These are phyloP conservation scores for Gobius niger DNA, from an alignment of 2,113 vertebrate species.

Conservation along the genomic window DNA sequence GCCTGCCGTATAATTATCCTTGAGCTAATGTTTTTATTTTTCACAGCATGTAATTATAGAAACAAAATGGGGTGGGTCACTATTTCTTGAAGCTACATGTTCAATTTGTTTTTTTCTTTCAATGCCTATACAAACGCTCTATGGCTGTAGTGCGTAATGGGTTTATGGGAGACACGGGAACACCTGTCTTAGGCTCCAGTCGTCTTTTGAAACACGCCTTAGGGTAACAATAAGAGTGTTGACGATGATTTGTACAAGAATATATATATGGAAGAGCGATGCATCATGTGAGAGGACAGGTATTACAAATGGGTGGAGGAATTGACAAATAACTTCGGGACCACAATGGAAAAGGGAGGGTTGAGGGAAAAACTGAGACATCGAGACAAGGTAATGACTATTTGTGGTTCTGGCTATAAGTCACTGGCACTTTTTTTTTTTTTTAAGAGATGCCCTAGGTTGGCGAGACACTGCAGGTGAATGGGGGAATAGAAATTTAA, in stretches of 20 bases:
- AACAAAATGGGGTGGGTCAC: slow-evolving; percentile 6
- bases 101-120: not conserved
- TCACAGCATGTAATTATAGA: slow-evolving; percentile 4
- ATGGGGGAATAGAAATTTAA: too few species aligned
- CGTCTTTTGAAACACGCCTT: not conserved
- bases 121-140: not conserved
- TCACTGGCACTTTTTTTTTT: too few species aligned
- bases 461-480: too few species aligned
- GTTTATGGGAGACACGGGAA: not conserved
- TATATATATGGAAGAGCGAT: not conserved
- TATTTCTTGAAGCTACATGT: slow-evolving; percentile 7
- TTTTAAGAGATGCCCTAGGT: too few species aligned
- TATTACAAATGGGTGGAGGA: not conserved
- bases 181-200: not conserved
- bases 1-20: slow-evolving; percentile 1
- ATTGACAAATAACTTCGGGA: not conserved
- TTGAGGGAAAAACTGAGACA: too few species aligned
- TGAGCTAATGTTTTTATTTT: slow-evolving; percentile 11
- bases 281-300: not conserved
- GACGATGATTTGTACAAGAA: not conserved
- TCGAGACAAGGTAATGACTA: too few species aligned
- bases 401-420: too few species aligned
- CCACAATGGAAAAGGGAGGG: not conserved
- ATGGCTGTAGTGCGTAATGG: not conserved
- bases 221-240: not conserved